These are phyloP conservation scores for Drosophila aldrichi DNA, from an alignment of 2,888 invertebrate species.

Conservation along the genomic window DNA sequence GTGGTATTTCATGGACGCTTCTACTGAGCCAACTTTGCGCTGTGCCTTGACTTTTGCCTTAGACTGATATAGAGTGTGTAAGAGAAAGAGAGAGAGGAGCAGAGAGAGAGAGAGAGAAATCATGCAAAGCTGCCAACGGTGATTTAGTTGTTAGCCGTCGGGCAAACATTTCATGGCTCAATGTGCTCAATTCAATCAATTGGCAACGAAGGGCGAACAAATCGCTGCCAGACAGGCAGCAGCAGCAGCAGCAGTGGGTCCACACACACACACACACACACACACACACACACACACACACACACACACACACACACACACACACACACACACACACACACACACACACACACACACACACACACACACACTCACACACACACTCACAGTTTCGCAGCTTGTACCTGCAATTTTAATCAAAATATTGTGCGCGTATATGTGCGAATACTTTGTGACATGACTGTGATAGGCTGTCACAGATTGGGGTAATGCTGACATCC, in stretches of 20 bases:
- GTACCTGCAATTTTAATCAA: slow-evolving; percentile 61
- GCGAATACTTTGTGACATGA: slow-evolving; percentile 55
- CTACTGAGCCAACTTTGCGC: not conserved
- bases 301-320: slow-evolving; percentile 3
- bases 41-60: slow-evolving; percentile 42
- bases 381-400: not conserved
- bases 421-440: slow-evolving; percentile 37
- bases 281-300: not conserved
- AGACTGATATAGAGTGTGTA: not conserved
- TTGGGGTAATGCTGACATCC: slow-evolving; percentile 69
- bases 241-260: not conserved
- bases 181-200: slow-evolving; percentile 78
- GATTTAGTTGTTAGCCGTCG: slow-evolving; percentile 78
- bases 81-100: no score
- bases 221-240: slow-evolving; percentile 57
- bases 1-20: slow-evolving; percentile 12
- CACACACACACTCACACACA: slow-evolving; percentile 7
- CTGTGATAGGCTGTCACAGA: slow-evolving; percentile 63
- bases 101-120: slow-evolving; percentile 15
- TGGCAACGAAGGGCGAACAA: slow-evolving; percentile 64
- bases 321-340: slow-evolving; percentile 15
- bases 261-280: slow-evolving; percentile 17
- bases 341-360: slow-evolving; percentile 16
- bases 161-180: slow-evolving; percentile 79
- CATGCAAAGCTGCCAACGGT: slow-evolving; percentile 71